Base-by-base conservation (phyloP, 2,797 vertebrate genomes). In the Megalops cyprinoides region DNA sequence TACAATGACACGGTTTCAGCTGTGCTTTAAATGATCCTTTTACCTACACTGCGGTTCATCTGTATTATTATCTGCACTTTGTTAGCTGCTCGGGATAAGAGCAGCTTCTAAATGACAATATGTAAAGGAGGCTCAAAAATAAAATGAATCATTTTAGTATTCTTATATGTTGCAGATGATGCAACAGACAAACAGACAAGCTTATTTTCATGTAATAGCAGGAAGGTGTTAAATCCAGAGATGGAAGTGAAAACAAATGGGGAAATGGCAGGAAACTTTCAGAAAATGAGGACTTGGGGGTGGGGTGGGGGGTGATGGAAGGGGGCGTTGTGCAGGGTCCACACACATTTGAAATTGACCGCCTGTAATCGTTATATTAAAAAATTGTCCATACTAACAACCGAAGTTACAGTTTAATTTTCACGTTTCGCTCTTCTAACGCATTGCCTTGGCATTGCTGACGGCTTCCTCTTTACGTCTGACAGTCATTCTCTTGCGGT, bases 141-240 rank as follows among this genome's bases (percentile, higher is more conserved):
- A 83, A 84, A 75, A 81, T 2, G 6, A n/a, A 55, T 55, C 15
- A 37, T 60, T 56, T 44, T 39, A 60, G 58, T 60, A 58, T 28
- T 25, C 44, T 28, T 20, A 48, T 6, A 23, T 46, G 42, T 48
- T 44, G 18, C 31, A 74, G 73, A 48, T 48, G 71, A 25, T 48
- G 44, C 20, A 25, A 1, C 48, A 14, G 6, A 74, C 4, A 69
- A 25, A 1, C 48, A 14, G 6, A 74, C 4, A 69, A 74, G 2
- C 18, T 42, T n/a, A n/a, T 46, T 74, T 28, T 10, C 42, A 28
- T 28, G 44, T 3, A 9, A 34, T 31, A 60, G 8, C 28, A 65
- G 60, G 15, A 15, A 0, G 1, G 8, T 1, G 56, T 10, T n/a
- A 58, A 55, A 28, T n/a, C 53, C 51, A 3, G n/a, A 23, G 53